Percentiles rank a stretch among this genome's conserved stretches.
phyloP scores from a whole-genome alignment of 2,797 vertebrate species.

The Erethizon dorsatum region DNA sequence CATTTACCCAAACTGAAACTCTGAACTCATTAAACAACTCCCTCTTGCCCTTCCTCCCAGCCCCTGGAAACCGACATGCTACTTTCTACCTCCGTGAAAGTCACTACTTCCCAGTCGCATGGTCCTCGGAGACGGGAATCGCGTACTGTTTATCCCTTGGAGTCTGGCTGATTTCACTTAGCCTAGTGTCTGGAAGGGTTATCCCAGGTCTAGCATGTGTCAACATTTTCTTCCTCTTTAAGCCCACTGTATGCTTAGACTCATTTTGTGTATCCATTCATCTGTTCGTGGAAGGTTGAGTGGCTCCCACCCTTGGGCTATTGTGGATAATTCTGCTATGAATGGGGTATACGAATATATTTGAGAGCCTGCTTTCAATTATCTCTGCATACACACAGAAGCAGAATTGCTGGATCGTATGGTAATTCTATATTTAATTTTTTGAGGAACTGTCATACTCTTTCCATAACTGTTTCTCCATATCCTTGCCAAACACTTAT shows the following conservation, averaged over 20 bases:
- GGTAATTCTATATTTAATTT: neutral
- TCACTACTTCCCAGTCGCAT: neutral
- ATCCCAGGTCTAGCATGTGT: neutral
- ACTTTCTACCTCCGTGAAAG: neutral
- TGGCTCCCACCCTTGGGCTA: neutral
- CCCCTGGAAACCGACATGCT: neutral
- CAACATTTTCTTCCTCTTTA: neutral
- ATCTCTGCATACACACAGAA: neutral
- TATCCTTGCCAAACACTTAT: neutral
- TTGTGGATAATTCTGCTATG: neutral
- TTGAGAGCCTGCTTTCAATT: neutral
- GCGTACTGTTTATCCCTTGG: neutral
- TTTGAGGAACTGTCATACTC: neutral
- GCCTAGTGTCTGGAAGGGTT: neutral
- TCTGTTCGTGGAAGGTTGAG: neutral
- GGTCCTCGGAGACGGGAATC: neutral
- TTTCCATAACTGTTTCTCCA: neutral
- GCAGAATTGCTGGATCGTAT: neutral
- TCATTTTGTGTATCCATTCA: neutral
- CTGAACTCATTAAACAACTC: neutral
- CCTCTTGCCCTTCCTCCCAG: neutral
- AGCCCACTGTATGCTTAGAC: neutral
- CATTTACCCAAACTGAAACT: neutral
- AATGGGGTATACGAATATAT: neutral
- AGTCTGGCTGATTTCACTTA: neutral